phyloP scores from a whole-genome alignment of 2,113 vertebrate genomes.

The Nothobranchius kuhntae region DNA sequence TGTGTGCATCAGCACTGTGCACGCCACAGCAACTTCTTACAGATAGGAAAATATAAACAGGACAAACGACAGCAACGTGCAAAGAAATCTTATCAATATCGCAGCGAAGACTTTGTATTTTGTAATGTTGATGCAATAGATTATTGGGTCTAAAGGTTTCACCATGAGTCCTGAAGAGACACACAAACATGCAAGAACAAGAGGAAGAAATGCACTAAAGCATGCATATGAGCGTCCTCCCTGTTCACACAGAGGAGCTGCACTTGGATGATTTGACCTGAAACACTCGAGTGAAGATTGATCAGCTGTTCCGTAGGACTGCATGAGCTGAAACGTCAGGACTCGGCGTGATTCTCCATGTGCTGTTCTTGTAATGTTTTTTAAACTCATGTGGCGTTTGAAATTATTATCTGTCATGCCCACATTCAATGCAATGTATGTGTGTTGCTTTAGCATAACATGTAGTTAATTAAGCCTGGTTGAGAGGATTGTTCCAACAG shows the following conservation, averaged over 20 bases:
- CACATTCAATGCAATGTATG: neutral
- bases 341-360: neutral
- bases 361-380: neutral
- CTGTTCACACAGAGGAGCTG: slow-evolving; percentile 6
- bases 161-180: no score
- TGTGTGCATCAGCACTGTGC: no score
- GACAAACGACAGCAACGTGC: no score
- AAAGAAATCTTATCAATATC: no score
- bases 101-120: no score
- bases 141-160: no score
- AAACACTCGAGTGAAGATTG: slow-evolving; percentile 40
- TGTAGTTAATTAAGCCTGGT: slow-evolving; percentile 6
- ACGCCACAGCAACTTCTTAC: no score
- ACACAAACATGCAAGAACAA: slow-evolving; percentile 47
- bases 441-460: slow-evolving; percentile 13
- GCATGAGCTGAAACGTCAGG: slow-evolving; percentile 25
- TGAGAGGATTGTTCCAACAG: slow-evolving; percentile 21
- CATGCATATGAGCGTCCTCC: slow-evolving; percentile 45
- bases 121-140: no score
- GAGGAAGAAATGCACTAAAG: slow-evolving; percentile 41
- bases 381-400: neutral
- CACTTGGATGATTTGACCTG: no score
- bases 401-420: neutral
- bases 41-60: no score
- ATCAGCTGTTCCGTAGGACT: slow-evolving; percentile 40